phyloP scores from a whole-genome alignment of 2,888 invertebrate genomes.

The Copidosoma aretas region DNA sequence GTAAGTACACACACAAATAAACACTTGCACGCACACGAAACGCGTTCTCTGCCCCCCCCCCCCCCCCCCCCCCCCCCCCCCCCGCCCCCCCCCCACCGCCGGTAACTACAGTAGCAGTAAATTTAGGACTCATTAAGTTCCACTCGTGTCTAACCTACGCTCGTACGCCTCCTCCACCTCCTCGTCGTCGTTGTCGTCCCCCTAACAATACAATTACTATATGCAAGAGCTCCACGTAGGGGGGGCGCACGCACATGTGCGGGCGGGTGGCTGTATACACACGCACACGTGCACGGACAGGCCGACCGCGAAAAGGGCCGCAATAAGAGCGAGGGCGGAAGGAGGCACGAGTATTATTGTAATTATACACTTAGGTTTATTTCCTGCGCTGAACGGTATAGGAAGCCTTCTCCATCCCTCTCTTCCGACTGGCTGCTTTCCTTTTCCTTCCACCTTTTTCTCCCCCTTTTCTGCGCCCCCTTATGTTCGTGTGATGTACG shows the following conservation, averaged over 20 bases:
- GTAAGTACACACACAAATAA: not conserved
- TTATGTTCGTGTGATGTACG: slow-evolving; percentile 2
- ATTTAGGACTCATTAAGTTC: slow-evolving; percentile 56
- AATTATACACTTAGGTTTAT: slow-evolving; percentile 63
- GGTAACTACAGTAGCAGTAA: slow-evolving; percentile 36
- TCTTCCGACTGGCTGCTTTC: too few relatives aligned
- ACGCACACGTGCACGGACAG: not conserved
- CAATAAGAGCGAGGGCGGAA: slow-evolving; percentile 43
- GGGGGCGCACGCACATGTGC: slow-evolving; percentile 39
- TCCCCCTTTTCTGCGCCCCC: slow-evolving; percentile 5
- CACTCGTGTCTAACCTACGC: too few relatives aligned
- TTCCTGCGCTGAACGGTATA: slow-evolving; percentile 54
- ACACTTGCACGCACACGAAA: not conserved
- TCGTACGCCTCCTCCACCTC: slow-evolving; percentile 40
- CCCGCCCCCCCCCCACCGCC: too few relatives aligned
- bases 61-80: too few relatives aligned
- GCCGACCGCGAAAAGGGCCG: slow-evolving; percentile 47
- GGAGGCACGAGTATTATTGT: slow-evolving; percentile 58
- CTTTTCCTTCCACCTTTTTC: slow-evolving; percentile 7
- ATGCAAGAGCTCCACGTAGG: slow-evolving; percentile 21
- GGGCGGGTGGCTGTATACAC: slow-evolving; percentile 13
- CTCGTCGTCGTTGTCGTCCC: slow-evolving; percentile 40
- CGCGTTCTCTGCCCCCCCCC: too few relatives aligned
- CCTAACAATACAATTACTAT: not conserved
- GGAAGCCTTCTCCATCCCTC: not conserved